Evolutionary conservation across 2,888 invertebrate genomes (phyloP).

Genomic region (Flexamia atlantica): DNA sequence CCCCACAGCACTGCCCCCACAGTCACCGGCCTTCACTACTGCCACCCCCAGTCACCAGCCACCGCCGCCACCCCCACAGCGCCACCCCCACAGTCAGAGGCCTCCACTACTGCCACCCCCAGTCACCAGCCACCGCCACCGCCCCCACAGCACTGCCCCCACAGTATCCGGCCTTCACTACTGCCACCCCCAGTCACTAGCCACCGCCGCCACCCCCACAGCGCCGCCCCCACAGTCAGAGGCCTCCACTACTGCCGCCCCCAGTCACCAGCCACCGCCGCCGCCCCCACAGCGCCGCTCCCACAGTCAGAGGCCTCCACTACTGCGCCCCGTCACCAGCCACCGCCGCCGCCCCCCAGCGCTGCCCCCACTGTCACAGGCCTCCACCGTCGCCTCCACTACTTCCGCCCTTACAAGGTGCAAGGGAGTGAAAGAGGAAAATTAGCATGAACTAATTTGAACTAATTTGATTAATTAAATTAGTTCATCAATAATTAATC

Average conservation of each 20-base stretch:
- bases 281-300: too few species aligned
- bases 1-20: conserved; percentile 47
- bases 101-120: conserved; percentile 58
- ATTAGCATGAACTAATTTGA: too few species aligned
- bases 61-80: conserved; percentile 25
- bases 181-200: conserved; percentile 30
- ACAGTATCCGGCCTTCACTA: conserved; percentile 45
- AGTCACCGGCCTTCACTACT: conserved; percentile 47
- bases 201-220: conserved; percentile 27
- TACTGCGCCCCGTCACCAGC: too few species aligned
- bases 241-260: conserved; percentile 53
- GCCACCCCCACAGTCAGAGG: conserved; percentile 36
- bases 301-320: too few species aligned
- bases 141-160: conserved; percentile 44
- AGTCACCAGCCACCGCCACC: conserved; percentile 22
- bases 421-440: too few species aligned
- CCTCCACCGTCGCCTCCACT: too few species aligned
- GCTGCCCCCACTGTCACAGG: too few species aligned
- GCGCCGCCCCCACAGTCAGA: conserved; percentile 40
- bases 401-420: too few species aligned
- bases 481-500: too few species aligned
- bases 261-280: background rate
- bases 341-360: too few species aligned
- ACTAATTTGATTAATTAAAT: too few species aligned
- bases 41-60: conserved; percentile 24